Evolutionary conservation across 2,888 invertebrate genomes (phyloP).

Genomic region (Thereva unica): DNA sequence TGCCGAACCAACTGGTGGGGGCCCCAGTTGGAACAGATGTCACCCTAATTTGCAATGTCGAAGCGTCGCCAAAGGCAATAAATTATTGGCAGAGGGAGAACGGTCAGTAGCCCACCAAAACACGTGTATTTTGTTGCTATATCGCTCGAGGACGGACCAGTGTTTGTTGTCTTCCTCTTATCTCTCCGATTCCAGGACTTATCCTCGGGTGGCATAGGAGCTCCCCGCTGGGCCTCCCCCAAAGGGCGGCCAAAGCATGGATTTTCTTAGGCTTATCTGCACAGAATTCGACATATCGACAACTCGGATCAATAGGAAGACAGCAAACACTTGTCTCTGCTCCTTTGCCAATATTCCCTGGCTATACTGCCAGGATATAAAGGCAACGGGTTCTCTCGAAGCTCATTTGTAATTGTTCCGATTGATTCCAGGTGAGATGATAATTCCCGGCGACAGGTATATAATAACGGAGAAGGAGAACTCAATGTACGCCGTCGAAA

Average conservation of each 20-base stretch:
- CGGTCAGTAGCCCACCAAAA: constrained; percentile 63
- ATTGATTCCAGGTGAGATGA: constrained; percentile 78
- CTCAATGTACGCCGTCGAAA: constrained; percentile 83
- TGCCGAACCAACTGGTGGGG: constrained; percentile 90
- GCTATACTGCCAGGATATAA: constrained; percentile 2
- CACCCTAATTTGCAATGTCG: constrained; percentile 82
- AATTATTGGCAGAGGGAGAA: constrained; percentile 92
- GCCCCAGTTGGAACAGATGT: constrained; percentile 85
- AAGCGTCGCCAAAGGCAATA: constrained; percentile 91
- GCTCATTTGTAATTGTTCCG: not conserved
- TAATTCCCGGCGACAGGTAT: constrained; percentile 85
- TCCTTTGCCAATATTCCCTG: not conserved
- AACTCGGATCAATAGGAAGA: constrained; percentile 20
- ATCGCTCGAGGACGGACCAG: not conserved
- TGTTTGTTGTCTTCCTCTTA: constrained; percentile 28
- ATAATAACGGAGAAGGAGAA: constrained; percentile 78
- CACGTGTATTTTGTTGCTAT: not conserved
- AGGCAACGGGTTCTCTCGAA: not conserved
- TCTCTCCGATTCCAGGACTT: constrained; percentile 11
- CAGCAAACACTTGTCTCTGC: constrained; percentile 9
- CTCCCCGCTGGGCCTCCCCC: not conserved
- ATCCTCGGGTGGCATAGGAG: not conserved
- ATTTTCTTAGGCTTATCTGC: constrained; percentile 31
- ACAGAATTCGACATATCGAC: constrained; percentile 10
- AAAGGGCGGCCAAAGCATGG: constrained; percentile 11